Conservation (phyloP, 2,888 invertebrate genomes). For the Camponotus fellah region DNA sequence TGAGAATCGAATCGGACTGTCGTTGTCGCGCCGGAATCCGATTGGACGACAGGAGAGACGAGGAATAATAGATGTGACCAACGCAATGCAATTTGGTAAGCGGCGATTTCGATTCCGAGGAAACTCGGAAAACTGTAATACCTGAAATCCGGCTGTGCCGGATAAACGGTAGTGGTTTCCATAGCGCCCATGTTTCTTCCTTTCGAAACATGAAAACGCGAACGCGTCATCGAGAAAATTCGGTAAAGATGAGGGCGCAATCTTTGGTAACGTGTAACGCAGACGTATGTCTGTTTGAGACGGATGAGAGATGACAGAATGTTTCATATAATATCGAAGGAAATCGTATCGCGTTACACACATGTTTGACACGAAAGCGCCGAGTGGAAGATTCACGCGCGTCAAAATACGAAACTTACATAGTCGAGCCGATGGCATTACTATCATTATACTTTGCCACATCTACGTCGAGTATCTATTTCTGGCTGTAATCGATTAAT, state of each 20-base stretch:
- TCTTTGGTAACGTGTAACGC: not conserved
- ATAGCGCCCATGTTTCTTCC: conserved; percentile 2
- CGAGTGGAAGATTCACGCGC: not conserved
- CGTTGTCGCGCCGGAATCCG: conserved; percentile 71
- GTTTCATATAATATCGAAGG: not conserved
- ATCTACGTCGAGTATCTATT: conserved; percentile 67
- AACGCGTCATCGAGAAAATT: not conserved
- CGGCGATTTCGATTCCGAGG: conserved; percentile 42
- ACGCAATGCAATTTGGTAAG: conserved; percentile 69
- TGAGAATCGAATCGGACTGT: conserved; percentile 75
- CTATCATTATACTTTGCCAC: conserved; percentile 67
- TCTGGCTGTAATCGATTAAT: conserved; percentile 78
- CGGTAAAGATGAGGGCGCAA: not conserved
- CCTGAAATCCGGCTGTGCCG: conserved; percentile 50
- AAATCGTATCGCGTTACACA: conserved; percentile 22
- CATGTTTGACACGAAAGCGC: not conserved
- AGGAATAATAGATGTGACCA: conserved; percentile 72
- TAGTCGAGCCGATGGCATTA: conserved; percentile 49
- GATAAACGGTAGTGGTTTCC: conserved; percentile 49
- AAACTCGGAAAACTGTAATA: conserved; percentile 55
- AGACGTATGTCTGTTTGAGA: not conserved
- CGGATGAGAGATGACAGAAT: not conserved
- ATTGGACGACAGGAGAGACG: conserved; percentile 64
- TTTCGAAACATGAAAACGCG: conserved; percentile 20
- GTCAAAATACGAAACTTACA: conserved; percentile 17